Conservation (phyloP, 2,797 vertebrate species). For the Prionace glauca region DNA sequence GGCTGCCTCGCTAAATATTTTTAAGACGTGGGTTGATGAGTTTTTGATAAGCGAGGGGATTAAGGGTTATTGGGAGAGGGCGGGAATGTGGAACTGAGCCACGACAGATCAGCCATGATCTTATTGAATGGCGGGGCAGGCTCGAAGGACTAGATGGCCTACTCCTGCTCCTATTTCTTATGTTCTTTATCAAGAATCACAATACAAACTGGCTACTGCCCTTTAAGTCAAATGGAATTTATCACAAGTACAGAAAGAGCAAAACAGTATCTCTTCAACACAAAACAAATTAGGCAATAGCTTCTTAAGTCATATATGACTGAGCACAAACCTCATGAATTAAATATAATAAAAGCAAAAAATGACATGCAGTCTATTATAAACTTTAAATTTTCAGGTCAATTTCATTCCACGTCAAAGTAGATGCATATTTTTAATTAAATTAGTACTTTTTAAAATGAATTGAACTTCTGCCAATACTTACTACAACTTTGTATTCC, state of each 20-base stretch:
- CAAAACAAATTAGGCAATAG: background rate
- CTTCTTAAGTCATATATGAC: background rate
- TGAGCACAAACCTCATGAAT: background rate
- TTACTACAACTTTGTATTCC: slow-evolving; percentile 87
- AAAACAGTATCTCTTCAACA: background rate
- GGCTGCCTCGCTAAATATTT: no score
- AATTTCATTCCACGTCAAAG: background rate
- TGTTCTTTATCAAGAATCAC: background rate
- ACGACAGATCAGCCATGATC: no score
- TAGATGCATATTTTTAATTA: background rate
- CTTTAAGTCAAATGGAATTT: background rate
- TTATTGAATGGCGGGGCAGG: no score
- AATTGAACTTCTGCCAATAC: slow-evolving; percentile 47
- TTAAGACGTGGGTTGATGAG: no score
- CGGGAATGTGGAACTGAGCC: no score
- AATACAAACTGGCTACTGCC: background rate
- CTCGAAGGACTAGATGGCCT: no score
- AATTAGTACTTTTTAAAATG: no score
- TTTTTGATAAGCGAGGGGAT: no score
- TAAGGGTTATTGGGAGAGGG: no score
- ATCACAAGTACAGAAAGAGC: background rate
- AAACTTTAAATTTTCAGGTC: background rate
- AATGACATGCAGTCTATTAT: background rate
- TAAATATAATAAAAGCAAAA: background rate
- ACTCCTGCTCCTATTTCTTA: no score